phyloP scores from a whole-genome alignment of 2,113 vertebrate species.

The Salvator merianae region DNA sequence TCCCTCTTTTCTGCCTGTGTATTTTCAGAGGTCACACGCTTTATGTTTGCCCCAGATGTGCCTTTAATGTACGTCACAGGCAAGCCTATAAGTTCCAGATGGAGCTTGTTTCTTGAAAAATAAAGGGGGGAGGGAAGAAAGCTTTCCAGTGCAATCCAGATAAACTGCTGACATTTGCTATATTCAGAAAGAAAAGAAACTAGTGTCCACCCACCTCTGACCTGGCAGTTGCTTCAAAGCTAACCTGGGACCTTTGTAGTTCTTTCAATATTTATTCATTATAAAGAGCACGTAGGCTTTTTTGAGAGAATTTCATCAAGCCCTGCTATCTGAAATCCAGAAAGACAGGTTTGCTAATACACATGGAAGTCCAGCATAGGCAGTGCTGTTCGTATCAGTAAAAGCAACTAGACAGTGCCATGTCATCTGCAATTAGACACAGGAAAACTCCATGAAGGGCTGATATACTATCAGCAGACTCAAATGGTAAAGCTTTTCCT shows the following conservation, averaged over 20 bases:
- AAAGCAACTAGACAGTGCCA: accelerated
- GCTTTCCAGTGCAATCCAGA: constrained; percentile 35
- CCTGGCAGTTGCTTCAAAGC: constrained; percentile 71
- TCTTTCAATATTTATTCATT: constrained; percentile 66
- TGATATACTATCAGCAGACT: background rate
- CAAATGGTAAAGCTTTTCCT: background rate
- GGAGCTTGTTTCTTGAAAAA: background rate
- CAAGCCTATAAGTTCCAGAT: background rate
- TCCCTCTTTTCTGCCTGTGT: background rate
- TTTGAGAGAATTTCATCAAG: constrained; percentile 54
- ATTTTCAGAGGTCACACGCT: background rate
- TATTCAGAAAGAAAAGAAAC: constrained; percentile 33
- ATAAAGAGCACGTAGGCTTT: constrained; percentile 43
- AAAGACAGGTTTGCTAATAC: background rate
- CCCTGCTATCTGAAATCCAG: constrained; percentile 6
- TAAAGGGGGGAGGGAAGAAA: no score
- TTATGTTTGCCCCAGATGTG: background rate
- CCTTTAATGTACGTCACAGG: background rate
- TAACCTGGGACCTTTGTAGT: constrained; percentile 57
- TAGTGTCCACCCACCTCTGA: constrained; percentile 43
- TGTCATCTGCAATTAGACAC: accelerated
- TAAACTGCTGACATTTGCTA: constrained; percentile 25
- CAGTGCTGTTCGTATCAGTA: accelerated
- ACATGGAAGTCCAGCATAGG: constrained; percentile 52
- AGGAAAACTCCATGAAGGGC: background rate